These are phyloP conservation scores for Haemorhous mexicanus DNA, from an alignment of 2,113 vertebrate genomes.

Conservation along the genomic window DNA sequence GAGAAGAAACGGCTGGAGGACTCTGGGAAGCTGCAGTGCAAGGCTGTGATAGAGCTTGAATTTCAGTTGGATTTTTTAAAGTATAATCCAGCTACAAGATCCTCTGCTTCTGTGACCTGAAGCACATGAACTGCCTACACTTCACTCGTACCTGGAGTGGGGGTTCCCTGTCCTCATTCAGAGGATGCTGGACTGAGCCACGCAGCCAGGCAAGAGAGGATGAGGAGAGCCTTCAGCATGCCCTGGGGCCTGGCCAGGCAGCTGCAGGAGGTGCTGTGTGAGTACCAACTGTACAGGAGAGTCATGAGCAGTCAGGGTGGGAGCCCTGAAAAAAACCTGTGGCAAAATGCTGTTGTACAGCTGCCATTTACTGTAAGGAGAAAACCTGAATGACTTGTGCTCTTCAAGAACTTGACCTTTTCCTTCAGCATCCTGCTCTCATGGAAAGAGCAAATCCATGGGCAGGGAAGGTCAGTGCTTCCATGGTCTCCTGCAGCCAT, in stretches of 20 bases:
- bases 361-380: background rate
- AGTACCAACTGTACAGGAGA: background rate
- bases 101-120: background rate
- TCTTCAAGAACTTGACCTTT: background rate
- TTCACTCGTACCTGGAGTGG: background rate
- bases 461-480: background rate
- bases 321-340: background rate
- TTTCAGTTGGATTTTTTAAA: background rate
- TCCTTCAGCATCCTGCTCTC: background rate
- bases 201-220: background rate
- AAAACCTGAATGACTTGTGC: background rate
- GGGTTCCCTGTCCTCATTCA: background rate
- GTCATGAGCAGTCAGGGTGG: background rate
- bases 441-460: background rate
- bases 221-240: background rate
- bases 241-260: background rate
- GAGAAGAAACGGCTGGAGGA: background rate
- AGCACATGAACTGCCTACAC: fast-evolving
- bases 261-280: background rate
- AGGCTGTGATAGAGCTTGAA: background rate
- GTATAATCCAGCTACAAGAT: background rate
- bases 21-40: background rate
- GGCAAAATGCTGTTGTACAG: background rate
- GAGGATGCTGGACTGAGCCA: fast-evolving
- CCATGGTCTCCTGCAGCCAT: background rate